Base-by-base conservation (phyloP, 2,113 vertebrate species). In the rat (Rattus norvegicus) region DNA sequence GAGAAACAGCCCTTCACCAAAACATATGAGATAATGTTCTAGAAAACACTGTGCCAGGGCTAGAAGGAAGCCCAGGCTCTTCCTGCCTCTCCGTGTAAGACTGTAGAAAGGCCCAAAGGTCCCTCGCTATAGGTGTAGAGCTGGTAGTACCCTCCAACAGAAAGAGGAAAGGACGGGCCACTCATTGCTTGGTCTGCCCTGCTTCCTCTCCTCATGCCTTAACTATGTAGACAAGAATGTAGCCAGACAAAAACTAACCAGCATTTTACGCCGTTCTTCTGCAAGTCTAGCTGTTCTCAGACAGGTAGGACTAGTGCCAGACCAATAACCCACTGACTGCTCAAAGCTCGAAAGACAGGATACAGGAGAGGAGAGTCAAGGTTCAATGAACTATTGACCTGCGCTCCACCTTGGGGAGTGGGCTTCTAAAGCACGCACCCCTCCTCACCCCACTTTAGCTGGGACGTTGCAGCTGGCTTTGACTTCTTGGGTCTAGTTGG, bases 21-120 rank as follows among this genome's bases (percentile, higher is more conserved):
- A 70, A 91, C 63, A 88, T 87, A 79, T 88, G 96, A 95, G 89
- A 39, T 97, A 83, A 86, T 61, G 83, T 93, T 88, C 86, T 80
- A 76, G 92, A 72, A 81, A 81, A n/a, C 19, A 91, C 47, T 16
- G 63, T 95, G 5, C 76, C 72, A 9, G 76, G 69, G 8, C 28
- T 39, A 52, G 52, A 80, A 93, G 13, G 86, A 1, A 5, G 33
- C 8, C 65, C 17, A 20, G 2, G 3, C 67, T 69, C 39, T 33
- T 70, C 65, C 56, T 5, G 26, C 69, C 39, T 70, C 54, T 49
- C 75, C 1, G 24, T 67, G 19, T 17, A 22, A 89, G 22, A 65
- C 36, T 52, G 30, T 56, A 14, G 8, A 67, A 28, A 88, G 65
- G 13, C 39, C 69, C 28, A 12, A 33, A 4, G 6, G 20, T 22